A percentile compares a stretch with the other conserved stretches of the same genome.
Conservation (phyloP, 2,113 vertebrate genomes). For the Stercorarius parasiticus region DNA sequence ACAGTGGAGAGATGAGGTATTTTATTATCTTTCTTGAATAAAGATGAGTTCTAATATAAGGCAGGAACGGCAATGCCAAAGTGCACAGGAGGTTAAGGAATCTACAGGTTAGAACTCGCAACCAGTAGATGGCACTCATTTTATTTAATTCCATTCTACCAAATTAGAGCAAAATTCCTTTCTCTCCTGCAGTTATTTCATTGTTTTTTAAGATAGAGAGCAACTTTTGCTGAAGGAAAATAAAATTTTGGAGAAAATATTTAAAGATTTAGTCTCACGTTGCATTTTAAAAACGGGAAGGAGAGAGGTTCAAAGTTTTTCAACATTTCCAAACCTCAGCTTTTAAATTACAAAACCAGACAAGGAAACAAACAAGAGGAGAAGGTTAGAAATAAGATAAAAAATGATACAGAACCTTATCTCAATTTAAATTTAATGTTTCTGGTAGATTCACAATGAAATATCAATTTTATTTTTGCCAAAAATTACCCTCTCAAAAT, state of each 20-base stretch:
- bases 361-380: background rate
- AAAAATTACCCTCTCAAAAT: background rate
- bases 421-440: background rate
- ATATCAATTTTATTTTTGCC: background rate
- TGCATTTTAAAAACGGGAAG: background rate
- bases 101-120: background rate
- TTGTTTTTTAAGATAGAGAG: background rate
- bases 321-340: background rate
- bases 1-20: conserved; percentile 44
- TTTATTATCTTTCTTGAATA: conserved; percentile 58
- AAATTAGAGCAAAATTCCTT: background rate
- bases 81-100: background rate
- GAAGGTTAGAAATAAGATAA: background rate
- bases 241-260: background rate
- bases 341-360: background rate
- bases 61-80: conserved; percentile 13
- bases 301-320: background rate
- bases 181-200: background rate
- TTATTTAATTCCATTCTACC: conserved; percentile 41
- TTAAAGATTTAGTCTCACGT: background rate
- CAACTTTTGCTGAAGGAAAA: background rate
- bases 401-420: background rate
- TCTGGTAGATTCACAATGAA: background rate
- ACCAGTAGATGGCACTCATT: conserved; percentile 68
- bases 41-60: conserved; percentile 36